Conservation (phyloP, 1,140 invertebrate species). For the Contarinia nasturtii region DNA sequence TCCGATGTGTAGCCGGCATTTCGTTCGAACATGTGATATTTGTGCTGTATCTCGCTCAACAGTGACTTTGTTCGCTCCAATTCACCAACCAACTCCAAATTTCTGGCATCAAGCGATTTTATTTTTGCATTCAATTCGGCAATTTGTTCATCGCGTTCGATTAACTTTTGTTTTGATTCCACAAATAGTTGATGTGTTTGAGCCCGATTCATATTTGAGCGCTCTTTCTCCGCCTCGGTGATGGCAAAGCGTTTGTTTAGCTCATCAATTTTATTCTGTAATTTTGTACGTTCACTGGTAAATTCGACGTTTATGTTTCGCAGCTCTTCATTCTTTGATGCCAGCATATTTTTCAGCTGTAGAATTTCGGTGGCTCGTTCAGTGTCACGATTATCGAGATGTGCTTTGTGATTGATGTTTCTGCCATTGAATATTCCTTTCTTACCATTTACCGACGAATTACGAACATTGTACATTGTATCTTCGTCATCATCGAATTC, state of each 20-base stretch:
- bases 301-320: not conserved
- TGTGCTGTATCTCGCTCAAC: conserved; percentile 14
- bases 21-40: conserved; percentile 17
- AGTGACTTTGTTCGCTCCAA: conserved; percentile 14
- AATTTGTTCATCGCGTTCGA: conserved; percentile 15
- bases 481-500: conserved; percentile 27
- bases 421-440: not conserved
- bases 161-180: conserved; percentile 17
- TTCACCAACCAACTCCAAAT: conserved; percentile 12
- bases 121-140: conserved; percentile 15
- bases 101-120: conserved; percentile 13
- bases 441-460: not conserved
- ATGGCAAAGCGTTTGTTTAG: conserved; percentile 26
- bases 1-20: conserved; percentile 10
- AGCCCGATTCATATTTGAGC: conserved; percentile 26
- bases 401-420: not conserved
- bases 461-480: not conserved
- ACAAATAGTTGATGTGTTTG: conserved; percentile 31
- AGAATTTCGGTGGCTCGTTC: not conserved
- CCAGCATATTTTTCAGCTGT: conserved; percentile 1
- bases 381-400: not conserved
- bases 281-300: conserved; percentile 9
- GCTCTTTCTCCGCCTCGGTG: conserved; percentile 28
- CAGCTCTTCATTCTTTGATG: conserved; percentile 9
- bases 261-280: conserved; percentile 16